Evolutionary conservation across 2,888 invertebrate genomes (phyloP).

Genomic region (Melanargia galathea): DNA sequence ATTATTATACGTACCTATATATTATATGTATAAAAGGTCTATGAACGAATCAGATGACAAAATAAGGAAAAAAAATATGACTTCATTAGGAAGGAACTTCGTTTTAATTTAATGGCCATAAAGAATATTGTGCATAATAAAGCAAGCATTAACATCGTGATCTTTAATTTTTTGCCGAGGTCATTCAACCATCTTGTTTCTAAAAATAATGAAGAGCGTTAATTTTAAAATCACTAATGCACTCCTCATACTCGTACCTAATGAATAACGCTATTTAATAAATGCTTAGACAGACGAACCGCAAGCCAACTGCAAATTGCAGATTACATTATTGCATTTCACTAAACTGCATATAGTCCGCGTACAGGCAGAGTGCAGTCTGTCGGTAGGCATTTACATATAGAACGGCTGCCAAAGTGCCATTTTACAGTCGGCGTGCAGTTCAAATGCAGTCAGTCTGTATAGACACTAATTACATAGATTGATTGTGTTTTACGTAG

Average conservation of each 20-base stretch:
- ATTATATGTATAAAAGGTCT: neutral
- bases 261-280: neutral
- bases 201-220: constrained; percentile 6
- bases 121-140: constrained; percentile 15
- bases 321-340: too few relatives aligned
- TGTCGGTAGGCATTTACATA: too few relatives aligned
- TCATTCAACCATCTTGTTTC: constrained; percentile 16
- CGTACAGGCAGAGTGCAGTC: too few relatives aligned
- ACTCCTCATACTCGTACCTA: neutral
- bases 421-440: too few relatives aligned
- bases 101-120: constrained; percentile 8
- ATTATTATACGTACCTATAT: neutral
- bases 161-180: constrained; percentile 11
- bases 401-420: too few relatives aligned
- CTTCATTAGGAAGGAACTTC: neutral
- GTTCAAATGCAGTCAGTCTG: too few relatives aligned
- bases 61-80: constrained; percentile 3
- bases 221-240: constrained; percentile 8
- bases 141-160: constrained; percentile 17
- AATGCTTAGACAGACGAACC: too few relatives aligned
- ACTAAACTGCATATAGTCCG: too few relatives aligned
- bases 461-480: too few relatives aligned
- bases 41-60: constrained; percentile 9
- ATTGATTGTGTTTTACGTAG: too few relatives aligned
- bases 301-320: too few relatives aligned